Conservation (phyloP, 2,113 vertebrate genomes). For the Oryzias curvinotus region DNA sequence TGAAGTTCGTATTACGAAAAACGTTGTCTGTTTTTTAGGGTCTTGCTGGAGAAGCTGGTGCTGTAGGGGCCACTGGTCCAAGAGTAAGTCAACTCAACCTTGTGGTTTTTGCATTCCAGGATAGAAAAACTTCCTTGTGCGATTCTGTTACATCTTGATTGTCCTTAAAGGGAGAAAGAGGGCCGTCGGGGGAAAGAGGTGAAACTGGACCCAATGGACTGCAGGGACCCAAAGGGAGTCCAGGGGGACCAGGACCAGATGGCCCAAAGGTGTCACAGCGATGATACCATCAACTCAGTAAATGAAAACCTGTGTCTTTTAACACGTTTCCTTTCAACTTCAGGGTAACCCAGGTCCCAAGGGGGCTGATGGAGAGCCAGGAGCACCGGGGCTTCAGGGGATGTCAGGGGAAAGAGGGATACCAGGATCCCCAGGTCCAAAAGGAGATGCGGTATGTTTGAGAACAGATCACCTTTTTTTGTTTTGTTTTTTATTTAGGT, state of each 20-base stretch:
- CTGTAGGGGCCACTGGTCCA: conserved; percentile 82
- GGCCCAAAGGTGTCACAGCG: conserved; percentile 86
- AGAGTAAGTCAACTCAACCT: conserved; percentile 78
- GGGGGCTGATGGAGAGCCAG: conserved; percentile 86
- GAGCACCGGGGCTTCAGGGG: conserved; percentile 90
- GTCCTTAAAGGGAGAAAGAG: conserved; percentile 88
- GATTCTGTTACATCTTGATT: background rate
- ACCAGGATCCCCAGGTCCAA: conserved; percentile 87
- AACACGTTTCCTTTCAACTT: background rate
- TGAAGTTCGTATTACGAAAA: too few relatives aligned
- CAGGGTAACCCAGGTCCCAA: conserved; percentile 87
- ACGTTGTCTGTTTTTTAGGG: conserved; percentile 73
- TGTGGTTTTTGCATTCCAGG: background rate
- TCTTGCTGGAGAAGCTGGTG: conserved; percentile 90
- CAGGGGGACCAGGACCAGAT: conserved; percentile 89
- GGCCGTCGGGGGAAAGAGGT: conserved; percentile 94
- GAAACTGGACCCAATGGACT: conserved; percentile 86
- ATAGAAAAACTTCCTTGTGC: background rate
- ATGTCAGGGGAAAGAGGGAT: conserved; percentile 97
- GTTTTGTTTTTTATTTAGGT: too few relatives aligned
- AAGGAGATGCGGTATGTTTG: conserved; percentile 88
- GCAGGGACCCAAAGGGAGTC: conserved; percentile 89
- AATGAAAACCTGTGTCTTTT: background rate
- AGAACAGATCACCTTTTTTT: background rate
- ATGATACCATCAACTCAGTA: background rate